Percentiles rank a stretch among this genome's conserved stretches.
These are phyloP conservation scores for Dipodomys spectabilis DNA, from an alignment of 2,113 vertebrate species.

Conservation along the genomic window DNA sequence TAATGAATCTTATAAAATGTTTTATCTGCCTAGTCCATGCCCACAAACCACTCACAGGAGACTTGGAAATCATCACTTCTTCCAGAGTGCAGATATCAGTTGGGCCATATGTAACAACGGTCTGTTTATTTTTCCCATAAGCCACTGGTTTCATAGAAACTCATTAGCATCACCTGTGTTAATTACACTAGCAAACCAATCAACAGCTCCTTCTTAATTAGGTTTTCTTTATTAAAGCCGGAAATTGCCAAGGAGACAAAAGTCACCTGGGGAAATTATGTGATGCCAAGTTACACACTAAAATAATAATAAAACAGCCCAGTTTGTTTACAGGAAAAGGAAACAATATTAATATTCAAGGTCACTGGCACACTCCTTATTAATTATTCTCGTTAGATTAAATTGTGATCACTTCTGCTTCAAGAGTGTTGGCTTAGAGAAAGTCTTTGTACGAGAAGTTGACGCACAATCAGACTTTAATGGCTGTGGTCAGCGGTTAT, in stretches of 20 bases:
- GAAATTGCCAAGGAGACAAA: slow-evolving; percentile 95
- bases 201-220: slow-evolving; percentile 98
- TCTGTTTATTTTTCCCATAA: slow-evolving; percentile 91
- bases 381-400: slow-evolving; percentile 88
- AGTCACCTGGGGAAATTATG: slow-evolving; percentile 93
- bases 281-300: slow-evolving; percentile 90
- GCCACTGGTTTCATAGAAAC: slow-evolving; percentile 96
- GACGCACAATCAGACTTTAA: slow-evolving; percentile 73
- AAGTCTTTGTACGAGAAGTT: slow-evolving; percentile 68
- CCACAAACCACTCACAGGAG: slow-evolving; percentile 91
- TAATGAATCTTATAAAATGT: slow-evolving; percentile 95
- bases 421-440: slow-evolving; percentile 74
- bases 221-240: slow-evolving; percentile 98
- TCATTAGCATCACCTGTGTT: slow-evolving; percentile 99
- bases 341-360: slow-evolving; percentile 92
- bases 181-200: slow-evolving; percentile 99
- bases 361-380: slow-evolving; percentile 88
- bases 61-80: slow-evolving; percentile 92
- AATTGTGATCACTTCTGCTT: slow-evolving; percentile 85
- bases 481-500: slow-evolving; percentile 66
- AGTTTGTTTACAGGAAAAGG: slow-evolving; percentile 88
- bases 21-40: slow-evolving; percentile 90
- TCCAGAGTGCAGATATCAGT: slow-evolving; percentile 88
- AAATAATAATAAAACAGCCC: slow-evolving; percentile 88
- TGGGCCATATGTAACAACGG: slow-evolving; percentile 85